phyloP scores from a whole-genome alignment of 2,113 vertebrate genomes.

The Myotis lucifugus region DNA sequence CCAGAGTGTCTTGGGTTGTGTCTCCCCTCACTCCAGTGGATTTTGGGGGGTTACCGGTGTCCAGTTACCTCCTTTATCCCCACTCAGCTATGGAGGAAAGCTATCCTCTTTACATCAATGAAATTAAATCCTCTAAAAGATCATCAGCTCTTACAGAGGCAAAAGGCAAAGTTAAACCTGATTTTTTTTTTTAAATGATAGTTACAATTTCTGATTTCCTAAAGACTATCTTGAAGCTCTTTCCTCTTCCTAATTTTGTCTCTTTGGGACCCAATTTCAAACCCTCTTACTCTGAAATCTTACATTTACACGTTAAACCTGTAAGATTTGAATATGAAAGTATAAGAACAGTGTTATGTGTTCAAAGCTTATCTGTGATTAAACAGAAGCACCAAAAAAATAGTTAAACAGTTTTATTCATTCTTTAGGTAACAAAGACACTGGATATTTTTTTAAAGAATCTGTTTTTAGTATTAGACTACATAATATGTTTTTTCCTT shows the following conservation, averaged over 20 bases:
- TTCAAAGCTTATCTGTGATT: neutral
- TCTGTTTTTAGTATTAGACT: neutral
- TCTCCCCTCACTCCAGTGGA: neutral
- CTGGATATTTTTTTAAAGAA: neutral
- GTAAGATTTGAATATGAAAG: neutral
- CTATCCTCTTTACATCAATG: neutral
- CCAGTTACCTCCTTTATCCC: neutral
- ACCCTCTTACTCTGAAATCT: neutral
- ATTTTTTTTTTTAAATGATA: constrained; percentile 5
- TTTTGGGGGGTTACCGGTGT: neutral
- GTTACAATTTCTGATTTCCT: constrained; percentile 16
- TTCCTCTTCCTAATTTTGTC: neutral
- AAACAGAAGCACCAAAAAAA: neutral
- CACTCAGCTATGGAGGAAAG: neutral
- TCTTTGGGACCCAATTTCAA: constrained; percentile 22
- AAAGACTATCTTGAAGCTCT: neutral
- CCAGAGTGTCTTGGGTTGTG: neutral
- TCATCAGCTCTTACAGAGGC: neutral
- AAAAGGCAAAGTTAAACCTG: neutral
- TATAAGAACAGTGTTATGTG: neutral
- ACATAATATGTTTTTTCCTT: neutral
- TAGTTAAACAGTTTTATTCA: neutral
- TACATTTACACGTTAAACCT: constrained; percentile 6
- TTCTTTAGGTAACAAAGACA: neutral
- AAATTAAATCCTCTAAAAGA: neutral